Evolutionary conservation across 2,113 vertebrate genomes (phyloP).

Genomic region (pig (Sus scrofa)): DNA sequence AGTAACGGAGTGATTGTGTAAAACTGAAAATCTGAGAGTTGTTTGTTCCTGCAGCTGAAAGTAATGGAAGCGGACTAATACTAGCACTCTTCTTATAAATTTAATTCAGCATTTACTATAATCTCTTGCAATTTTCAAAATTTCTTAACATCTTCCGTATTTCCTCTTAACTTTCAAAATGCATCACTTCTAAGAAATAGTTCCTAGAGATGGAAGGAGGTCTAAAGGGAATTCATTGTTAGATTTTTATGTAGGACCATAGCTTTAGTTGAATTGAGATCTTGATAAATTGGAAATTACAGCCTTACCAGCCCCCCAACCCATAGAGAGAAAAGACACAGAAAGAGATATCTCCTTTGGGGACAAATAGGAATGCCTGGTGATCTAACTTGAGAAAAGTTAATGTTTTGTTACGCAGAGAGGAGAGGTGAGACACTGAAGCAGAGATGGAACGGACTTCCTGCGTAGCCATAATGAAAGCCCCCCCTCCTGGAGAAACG

Average conservation of each 20-base stretch:
- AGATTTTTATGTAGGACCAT: background rate
- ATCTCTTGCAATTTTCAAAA: background rate
- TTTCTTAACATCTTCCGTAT: background rate
- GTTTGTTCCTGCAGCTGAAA: background rate
- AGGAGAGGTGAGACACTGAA: background rate
- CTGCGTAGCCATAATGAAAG: background rate
- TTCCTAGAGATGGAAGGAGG: background rate
- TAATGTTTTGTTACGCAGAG: background rate
- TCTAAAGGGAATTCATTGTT: background rate
- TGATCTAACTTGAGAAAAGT: background rate
- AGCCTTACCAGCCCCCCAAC: background rate
- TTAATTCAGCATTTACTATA: background rate
- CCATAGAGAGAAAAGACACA: background rate
- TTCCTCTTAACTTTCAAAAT: background rate
- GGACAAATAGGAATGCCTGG: background rate
- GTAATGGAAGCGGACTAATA: background rate
- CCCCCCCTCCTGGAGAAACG: background rate
- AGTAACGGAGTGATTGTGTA: background rate
- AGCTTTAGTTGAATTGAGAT: background rate
- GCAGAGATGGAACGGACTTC: background rate
- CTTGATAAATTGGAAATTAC: background rate
- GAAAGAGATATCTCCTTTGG: background rate
- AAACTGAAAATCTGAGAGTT: background rate
- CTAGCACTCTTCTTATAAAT: background rate
- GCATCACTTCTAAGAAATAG: background rate